These are phyloP conservation scores for Stegodyphus dumicola DNA, from an alignment of 1,140 invertebrate species.

Conservation along the genomic window DNA sequence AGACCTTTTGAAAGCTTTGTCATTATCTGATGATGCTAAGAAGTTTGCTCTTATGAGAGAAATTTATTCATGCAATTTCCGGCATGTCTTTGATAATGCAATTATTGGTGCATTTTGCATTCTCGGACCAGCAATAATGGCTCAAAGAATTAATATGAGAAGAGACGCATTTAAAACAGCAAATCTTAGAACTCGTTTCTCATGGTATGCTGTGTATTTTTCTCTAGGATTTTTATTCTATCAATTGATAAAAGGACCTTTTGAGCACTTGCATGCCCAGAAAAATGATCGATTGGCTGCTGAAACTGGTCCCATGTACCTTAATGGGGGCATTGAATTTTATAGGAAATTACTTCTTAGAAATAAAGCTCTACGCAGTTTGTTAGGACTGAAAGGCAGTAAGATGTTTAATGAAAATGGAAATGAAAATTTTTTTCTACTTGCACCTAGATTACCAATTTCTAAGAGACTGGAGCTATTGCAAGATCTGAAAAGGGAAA, in stretches of 20 bases:
- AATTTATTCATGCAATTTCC: slow-evolving; percentile 71
- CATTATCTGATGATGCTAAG: slow-evolving; percentile 79
- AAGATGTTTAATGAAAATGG: slow-evolving; percentile 75
- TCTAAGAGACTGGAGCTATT: slow-evolving; percentile 76
- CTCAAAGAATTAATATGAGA: slow-evolving; percentile 6
- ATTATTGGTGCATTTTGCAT: slow-evolving; percentile 6
- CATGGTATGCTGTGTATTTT: slow-evolving; percentile 1
- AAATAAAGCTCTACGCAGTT: slow-evolving; percentile 77
- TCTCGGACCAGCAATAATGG: slow-evolving; percentile 7
- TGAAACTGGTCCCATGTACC: slow-evolving; percentile 73
- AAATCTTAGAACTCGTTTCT: background rate
- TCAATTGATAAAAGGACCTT: slow-evolving; percentile 19
- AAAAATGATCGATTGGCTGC: slow-evolving; percentile 74
- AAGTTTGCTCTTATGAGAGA: slow-evolving; percentile 82
- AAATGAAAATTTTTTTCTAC: slow-evolving; percentile 76
- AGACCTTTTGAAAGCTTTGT: slow-evolving; percentile 74
- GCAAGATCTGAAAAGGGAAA: slow-evolving; percentile 2
- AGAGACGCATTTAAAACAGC: background rate
- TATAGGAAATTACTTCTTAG: slow-evolving; percentile 79
- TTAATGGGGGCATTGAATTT: slow-evolving; percentile 79
- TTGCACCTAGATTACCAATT: slow-evolving; percentile 75
- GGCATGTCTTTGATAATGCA: slow-evolving; percentile 10
- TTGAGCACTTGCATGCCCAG: slow-evolving; percentile 66
- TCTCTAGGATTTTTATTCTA: slow-evolving; percentile 7
- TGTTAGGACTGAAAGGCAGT: slow-evolving; percentile 74